phyloP scores from a whole-genome alignment of 2,888 invertebrate genomes.

The Caenorhabditis sinica region DNA sequence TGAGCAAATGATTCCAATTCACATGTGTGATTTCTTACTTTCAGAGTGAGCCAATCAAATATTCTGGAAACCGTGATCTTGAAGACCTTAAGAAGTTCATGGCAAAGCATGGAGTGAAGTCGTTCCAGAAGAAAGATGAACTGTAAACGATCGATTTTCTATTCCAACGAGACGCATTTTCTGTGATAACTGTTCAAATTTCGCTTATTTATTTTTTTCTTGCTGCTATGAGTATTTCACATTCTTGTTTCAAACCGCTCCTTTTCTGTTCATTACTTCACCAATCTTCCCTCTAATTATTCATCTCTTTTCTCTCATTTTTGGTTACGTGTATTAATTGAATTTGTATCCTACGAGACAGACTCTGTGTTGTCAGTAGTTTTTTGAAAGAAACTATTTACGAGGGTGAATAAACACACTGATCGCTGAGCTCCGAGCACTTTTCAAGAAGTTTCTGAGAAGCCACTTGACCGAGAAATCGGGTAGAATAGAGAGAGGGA shows the following conservation, averaged over 20 bases:
- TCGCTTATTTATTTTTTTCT: constrained; percentile 10
- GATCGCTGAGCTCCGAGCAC: constrained; percentile 45
- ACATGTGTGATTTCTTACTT: neutral
- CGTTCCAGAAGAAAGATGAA: constrained; percentile 81
- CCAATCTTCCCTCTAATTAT: neutral
- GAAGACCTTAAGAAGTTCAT: constrained; percentile 81
- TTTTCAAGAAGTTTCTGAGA: constrained; percentile 48
- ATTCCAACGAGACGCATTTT: neutral
- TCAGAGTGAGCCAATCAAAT: constrained; percentile 77
- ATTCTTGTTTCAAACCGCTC: constrained; percentile 3
- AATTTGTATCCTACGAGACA: constrained; percentile 23
- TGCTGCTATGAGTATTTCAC: constrained; percentile 6
- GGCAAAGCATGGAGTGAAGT: constrained; percentile 81
- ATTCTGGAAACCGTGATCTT: constrained; percentile 81
- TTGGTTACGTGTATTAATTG: constrained; percentile 57
- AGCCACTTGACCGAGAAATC: constrained; percentile 39
- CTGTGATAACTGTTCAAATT: constrained; percentile 9
- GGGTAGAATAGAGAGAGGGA: constrained; percentile 12
- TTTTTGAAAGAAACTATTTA: constrained; percentile 28
- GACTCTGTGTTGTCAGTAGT: constrained; percentile 16
- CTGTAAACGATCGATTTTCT: constrained; percentile 67
- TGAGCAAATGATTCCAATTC: neutral
- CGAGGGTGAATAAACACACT: constrained; percentile 47
- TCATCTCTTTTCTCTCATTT: constrained; percentile 43
- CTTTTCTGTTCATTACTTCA: no score